A percentile compares a stretch with the other conserved stretches of the same genome.
Conservation (phyloP, 2,888 invertebrate species). For the Cephus pulcher region DNA sequence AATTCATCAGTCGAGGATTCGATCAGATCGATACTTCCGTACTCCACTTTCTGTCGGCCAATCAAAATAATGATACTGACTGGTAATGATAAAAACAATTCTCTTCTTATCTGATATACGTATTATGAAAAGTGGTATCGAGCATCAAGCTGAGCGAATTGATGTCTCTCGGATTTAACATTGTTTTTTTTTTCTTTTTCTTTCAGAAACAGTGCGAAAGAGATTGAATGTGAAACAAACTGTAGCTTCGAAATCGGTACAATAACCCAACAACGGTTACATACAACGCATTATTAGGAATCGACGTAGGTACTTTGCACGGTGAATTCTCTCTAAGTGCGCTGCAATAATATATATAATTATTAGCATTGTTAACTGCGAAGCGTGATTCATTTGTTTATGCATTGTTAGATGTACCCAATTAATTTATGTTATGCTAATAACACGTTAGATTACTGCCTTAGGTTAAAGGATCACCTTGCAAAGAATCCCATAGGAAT, state of each 20-base stretch:
- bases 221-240: background rate
- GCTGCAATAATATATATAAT: background rate
- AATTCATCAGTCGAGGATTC: slow-evolving; percentile 36
- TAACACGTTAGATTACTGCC: background rate
- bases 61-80: background rate
- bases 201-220: background rate
- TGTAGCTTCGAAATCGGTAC: background rate
- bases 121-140: slow-evolving; percentile 10
- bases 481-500: background rate
- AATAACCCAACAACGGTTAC: background rate
- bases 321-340: background rate
- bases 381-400: background rate
- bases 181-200: background rate
- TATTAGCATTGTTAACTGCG: background rate
- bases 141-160: background rate
- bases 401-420: background rate
- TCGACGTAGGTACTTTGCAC: background rate
- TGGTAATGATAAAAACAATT: slow-evolving; percentile 23
- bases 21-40: slow-evolving; percentile 11
- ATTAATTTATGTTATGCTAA: background rate
- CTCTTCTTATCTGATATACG: slow-evolving; percentile 24
- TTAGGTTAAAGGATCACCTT: background rate
- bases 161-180: background rate
- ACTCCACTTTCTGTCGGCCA: background rate
- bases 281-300: background rate